phyloP scores from a whole-genome alignment of 2,113 vertebrate genomes.

The Sapajus apella region DNA sequence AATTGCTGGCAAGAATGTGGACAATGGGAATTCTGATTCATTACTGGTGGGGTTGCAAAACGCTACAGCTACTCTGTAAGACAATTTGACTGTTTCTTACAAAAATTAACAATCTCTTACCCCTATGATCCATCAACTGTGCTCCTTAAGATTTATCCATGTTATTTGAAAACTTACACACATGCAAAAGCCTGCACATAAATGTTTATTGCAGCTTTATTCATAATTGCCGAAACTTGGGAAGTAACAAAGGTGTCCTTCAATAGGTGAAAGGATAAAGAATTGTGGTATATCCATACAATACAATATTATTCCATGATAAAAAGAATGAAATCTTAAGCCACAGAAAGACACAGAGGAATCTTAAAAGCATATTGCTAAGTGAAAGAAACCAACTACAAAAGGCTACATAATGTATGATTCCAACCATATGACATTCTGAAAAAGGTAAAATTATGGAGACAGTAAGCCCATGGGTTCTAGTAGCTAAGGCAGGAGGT shows the following conservation, averaged over 20 bases:
- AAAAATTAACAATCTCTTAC: neutral
- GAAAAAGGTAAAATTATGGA: neutral
- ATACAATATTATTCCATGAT: neutral
- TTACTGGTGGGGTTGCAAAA: neutral
- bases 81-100: neutral
- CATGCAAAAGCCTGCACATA: neutral
- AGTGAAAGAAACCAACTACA: neutral
- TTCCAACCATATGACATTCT: neutral
- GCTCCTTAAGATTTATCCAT: neutral
- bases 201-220: neutral
- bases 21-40: neutral
- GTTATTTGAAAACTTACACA: neutral
- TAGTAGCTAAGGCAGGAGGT: rapidly evolving
- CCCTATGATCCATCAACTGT: neutral
- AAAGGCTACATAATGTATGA: neutral
- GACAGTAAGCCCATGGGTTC: neutral
- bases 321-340: neutral
- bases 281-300: neutral
- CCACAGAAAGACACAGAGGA: neutral
- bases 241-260: neutral
- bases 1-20: neutral
- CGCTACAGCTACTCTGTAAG: neutral
- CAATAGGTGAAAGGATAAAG: neutral
- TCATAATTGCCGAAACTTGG: neutral
- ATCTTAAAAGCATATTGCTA: neutral